A percentile compares a stretch with the other conserved stretches of the same genome.
phyloP scores from a whole-genome alignment of 2,888 invertebrate species.

The Drosophila limbata region DNA sequence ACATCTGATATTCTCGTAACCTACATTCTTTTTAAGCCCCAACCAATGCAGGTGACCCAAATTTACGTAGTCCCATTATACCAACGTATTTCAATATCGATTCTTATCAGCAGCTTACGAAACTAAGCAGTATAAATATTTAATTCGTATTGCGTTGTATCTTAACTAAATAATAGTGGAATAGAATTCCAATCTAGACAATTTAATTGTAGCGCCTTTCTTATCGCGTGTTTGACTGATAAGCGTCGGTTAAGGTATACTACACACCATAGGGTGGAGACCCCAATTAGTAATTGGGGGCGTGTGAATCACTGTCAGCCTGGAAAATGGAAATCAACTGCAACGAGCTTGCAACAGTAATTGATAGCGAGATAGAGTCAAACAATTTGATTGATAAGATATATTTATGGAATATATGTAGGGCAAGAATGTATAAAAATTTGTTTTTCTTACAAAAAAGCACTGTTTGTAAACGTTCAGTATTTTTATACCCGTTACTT shows the following conservation, averaged over 20 bases:
- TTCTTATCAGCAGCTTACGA: slow-evolving; percentile 31
- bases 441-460: neutral
- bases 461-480: neutral
- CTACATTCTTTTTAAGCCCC: slow-evolving; percentile 14
- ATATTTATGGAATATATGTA: neutral
- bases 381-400: slow-evolving; percentile 18
- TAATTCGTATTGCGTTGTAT: slow-evolving; percentile 27
- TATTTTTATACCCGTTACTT: too few relatives aligned
- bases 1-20: neutral
- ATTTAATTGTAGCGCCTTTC: slow-evolving; percentile 30
- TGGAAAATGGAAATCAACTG: slow-evolving; percentile 9
- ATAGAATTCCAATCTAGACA: slow-evolving; percentile 8
- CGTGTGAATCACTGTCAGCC: slow-evolving; percentile 50
- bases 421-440: neutral
- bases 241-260: slow-evolving; percentile 48
- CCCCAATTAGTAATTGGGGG: slow-evolving; percentile 61
- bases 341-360: slow-evolving; percentile 17
- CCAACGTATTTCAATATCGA: slow-evolving; percentile 2
- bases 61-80: slow-evolving; percentile 14
- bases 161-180: slow-evolving; percentile 40
- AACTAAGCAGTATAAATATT: slow-evolving; percentile 18
- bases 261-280: slow-evolving; percentile 14
- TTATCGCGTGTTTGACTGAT: slow-evolving; percentile 63
- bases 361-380: slow-evolving; percentile 9
- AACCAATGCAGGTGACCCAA: slow-evolving; percentile 30